Conservation (phyloP, 2,113 vertebrate genomes). For the Calidris pugnax region DNA sequence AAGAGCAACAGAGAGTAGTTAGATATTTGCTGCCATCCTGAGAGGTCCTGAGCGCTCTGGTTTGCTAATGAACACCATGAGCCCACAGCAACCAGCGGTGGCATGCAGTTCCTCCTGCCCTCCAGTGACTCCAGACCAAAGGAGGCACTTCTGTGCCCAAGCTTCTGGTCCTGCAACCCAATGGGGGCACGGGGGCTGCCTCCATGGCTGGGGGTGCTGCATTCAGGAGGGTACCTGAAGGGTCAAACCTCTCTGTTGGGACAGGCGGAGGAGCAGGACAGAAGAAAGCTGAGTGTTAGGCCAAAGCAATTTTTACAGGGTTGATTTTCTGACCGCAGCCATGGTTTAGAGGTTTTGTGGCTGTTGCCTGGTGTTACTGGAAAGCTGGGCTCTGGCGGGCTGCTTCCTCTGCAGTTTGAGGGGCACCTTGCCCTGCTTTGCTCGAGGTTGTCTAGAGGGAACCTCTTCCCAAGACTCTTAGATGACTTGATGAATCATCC, state of each 20-base stretch:
- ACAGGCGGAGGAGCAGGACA: not conserved
- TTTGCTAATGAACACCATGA: not conserved
- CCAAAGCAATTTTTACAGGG: not conserved
- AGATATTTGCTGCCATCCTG: not conserved
- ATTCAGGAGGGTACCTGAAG: not conserved
- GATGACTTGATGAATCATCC: not conserved
- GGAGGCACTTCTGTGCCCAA: not conserved
- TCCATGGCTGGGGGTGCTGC: not conserved
- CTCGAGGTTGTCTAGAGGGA: not conserved
- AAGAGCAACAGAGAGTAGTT: not conserved
- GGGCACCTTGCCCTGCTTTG: not conserved
- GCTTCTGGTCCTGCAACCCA: not conserved
- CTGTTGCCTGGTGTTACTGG: slow-evolving; percentile 19
- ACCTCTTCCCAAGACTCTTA: not conserved
- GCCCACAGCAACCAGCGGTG: not conserved
- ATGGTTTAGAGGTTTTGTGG: not conserved
- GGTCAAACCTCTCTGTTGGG: not conserved
- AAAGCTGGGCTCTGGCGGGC: not conserved
- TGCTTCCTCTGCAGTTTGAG: not conserved
- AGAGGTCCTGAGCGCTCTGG: not conserved
- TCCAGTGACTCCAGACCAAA: not conserved
- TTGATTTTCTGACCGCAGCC: not conserved
- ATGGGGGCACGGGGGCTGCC: accelerated
- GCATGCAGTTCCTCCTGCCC: not conserved
- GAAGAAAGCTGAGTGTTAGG: not conserved